Conservation (phyloP, 1,140 invertebrate species). For the Bombus waltoni region DNA sequence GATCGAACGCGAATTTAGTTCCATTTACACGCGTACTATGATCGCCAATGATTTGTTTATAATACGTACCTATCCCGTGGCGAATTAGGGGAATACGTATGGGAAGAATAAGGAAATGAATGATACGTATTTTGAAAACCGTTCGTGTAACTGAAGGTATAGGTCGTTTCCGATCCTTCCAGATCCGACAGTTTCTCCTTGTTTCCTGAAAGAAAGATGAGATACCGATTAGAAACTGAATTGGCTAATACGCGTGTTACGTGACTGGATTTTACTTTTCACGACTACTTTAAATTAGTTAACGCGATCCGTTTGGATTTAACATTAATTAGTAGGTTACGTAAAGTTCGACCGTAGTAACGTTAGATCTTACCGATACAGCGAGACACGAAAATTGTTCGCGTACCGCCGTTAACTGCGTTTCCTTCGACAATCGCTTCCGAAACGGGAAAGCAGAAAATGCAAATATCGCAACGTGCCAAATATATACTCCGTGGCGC, state of each 20-base stretch:
- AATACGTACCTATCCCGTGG: too few relatives aligned
- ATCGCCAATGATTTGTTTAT: too few relatives aligned
- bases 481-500: neutral
- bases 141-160: neutral
- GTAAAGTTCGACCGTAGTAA: neutral
- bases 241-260: neutral
- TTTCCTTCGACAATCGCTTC: neutral
- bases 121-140: neutral
- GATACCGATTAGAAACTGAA: neutral
- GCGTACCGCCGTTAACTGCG: too few relatives aligned
- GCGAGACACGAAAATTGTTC: too few relatives aligned
- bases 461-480: neutral
- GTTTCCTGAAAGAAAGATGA: slow-evolving; percentile 8
- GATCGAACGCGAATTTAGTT: too few relatives aligned
- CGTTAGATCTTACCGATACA: too few relatives aligned
- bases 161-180: slow-evolving; percentile 28
- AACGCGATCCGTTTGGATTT: neutral
- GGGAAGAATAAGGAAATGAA: neutral
- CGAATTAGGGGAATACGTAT: neutral
- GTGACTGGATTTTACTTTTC: neutral
- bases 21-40: too few relatives aligned
- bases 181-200: slow-evolving; percentile 26
- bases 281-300: neutral
- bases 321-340: neutral
- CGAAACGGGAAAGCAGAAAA: neutral